Conservation (phyloP, 2,888 invertebrate species). For the Yponomeuta plumbellus region DNA sequence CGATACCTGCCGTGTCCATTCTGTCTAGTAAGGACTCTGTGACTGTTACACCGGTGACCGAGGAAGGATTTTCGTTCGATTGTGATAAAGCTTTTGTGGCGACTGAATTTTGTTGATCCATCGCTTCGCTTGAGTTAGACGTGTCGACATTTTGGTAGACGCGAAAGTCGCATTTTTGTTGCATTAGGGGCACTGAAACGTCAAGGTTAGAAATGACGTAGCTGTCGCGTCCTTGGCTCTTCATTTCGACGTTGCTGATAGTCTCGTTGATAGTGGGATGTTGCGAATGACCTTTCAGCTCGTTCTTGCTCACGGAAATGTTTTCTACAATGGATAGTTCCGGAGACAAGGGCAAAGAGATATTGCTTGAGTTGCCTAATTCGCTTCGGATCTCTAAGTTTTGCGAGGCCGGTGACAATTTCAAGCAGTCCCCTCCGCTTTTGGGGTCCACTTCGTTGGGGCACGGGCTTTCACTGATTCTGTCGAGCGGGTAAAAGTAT, state of each 20-base stretch:
- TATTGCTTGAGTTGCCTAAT: slow-evolving; percentile 46
- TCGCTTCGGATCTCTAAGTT: slow-evolving; percentile 20
- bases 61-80: background rate
- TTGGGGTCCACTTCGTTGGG: slow-evolving; percentile 20
- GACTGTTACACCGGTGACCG: slow-evolving; percentile 22
- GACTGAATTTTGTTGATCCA: background rate
- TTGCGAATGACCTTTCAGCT: slow-evolving; percentile 29
- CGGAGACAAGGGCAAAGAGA: slow-evolving; percentile 57
- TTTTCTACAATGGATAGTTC: slow-evolving; percentile 64
- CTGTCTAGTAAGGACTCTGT: slow-evolving; percentile 45
- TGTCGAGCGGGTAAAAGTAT: slow-evolving; percentile 32
- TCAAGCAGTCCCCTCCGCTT: background rate
- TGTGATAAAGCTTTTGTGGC: slow-evolving; percentile 4
- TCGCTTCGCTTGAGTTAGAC: background rate
- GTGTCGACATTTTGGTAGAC: background rate
- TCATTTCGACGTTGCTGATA: slow-evolving; percentile 28
- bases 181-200: slow-evolving; percentile 53
- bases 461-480: slow-evolving; percentile 41
- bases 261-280: slow-evolving; percentile 40
- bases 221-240: slow-evolving; percentile 31
- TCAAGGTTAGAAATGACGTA: slow-evolving; percentile 44
- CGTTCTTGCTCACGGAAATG: slow-evolving; percentile 47
- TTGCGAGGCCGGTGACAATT: slow-evolving; percentile 19
- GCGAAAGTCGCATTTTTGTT: slow-evolving; percentile 37
- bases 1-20: slow-evolving; percentile 38